Evolutionary conservation across 2,888 invertebrate genomes (phyloP).

Genomic region (Carcina quercana): DNA sequence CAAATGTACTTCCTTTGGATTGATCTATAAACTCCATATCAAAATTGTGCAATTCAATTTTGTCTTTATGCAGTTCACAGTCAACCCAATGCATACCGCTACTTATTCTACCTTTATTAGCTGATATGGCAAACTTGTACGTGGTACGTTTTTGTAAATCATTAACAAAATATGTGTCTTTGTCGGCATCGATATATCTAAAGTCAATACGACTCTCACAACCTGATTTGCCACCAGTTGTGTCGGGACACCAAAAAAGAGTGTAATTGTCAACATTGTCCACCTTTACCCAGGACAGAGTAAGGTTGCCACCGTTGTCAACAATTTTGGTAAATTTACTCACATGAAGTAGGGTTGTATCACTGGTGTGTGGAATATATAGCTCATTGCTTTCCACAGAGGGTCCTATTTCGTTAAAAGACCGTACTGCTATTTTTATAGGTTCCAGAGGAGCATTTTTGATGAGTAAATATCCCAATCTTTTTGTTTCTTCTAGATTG

Average conservation of each 20-base stretch:
- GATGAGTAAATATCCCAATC: slow-evolving; percentile 52
- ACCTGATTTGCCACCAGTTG: slow-evolving; percentile 30
- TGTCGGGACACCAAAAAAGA: slow-evolving; percentile 77
- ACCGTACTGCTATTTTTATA: slow-evolving; percentile 53
- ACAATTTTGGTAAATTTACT: too few species aligned
- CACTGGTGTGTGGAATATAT: slow-evolving; percentile 58
- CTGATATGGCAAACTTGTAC: slow-evolving; percentile 88
- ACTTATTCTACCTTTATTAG: slow-evolving; percentile 79
- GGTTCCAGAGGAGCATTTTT: slow-evolving; percentile 35
- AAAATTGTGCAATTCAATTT: slow-evolving; percentile 71
- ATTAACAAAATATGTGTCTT: too few species aligned
- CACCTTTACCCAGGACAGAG: slow-evolving; percentile 80
- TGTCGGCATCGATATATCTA: too few species aligned
- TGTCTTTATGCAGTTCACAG: slow-evolving; percentile 74
- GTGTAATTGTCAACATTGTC: slow-evolving; percentile 72
- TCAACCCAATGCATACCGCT: slow-evolving; percentile 92
- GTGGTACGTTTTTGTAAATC: slow-evolving; percentile 74
- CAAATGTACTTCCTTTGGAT: slow-evolving; percentile 51
- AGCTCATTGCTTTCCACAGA: slow-evolving; percentile 61
- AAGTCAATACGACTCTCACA: not conserved
- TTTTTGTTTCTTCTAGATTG: not conserved
- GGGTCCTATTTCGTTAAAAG: slow-evolving; percentile 65
- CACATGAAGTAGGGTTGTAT: too few species aligned
- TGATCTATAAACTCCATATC: slow-evolving; percentile 42
- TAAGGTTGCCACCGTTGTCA: too few species aligned